Conservation (phyloP, 1,140 invertebrate species). For the Apolygus lucorum region DNA sequence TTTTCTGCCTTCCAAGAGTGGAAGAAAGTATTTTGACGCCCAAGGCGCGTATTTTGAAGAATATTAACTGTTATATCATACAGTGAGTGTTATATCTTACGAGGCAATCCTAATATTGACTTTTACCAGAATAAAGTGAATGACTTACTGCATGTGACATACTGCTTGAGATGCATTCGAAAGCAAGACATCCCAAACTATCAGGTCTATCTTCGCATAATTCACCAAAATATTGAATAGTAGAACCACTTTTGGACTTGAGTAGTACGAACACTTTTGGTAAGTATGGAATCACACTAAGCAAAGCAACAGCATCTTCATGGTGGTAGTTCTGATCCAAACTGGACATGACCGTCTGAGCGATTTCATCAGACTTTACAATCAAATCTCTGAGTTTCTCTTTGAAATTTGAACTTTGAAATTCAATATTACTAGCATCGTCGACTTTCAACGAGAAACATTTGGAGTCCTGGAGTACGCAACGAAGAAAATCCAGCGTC, state of each 20-base stretch:
- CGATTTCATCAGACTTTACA: neutral
- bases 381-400: neutral
- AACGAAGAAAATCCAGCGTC: neutral
- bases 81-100: too few species aligned
- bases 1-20: too few species aligned
- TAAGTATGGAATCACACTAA: neutral
- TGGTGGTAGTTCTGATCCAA: neutral
- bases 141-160: too few species aligned
- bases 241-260: neutral
- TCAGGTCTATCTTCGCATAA: neutral
- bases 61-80: too few species aligned
- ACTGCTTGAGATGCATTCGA: neutral
- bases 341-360: neutral
- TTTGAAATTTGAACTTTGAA: neutral
- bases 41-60: too few species aligned
- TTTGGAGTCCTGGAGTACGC: neutral
- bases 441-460: neutral
- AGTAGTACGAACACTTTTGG: neutral
- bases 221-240: neutral
- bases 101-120: too few species aligned
- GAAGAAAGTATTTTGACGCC: too few species aligned
- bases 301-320: neutral
- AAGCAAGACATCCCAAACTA: neutral
- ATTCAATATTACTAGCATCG: neutral
- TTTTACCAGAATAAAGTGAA: too few species aligned